Evolutionary conservation across 2,113 vertebrate species (phyloP).

Genomic region (Hydrolagus affinis): DNA sequence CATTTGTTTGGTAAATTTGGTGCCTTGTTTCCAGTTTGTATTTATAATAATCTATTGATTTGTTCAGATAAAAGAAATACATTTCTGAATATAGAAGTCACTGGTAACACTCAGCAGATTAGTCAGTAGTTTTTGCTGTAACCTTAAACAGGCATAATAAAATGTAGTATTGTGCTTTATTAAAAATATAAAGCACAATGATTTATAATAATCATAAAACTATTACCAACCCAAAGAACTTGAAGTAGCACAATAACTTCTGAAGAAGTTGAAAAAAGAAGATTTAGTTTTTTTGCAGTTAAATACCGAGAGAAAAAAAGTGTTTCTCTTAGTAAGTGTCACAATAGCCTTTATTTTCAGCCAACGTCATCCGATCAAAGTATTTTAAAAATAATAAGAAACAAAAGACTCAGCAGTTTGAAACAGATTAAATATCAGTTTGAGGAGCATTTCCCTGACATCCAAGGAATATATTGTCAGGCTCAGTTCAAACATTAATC

Average conservation of each 20-base stretch:
- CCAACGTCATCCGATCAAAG: not conserved
- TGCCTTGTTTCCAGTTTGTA: not conserved
- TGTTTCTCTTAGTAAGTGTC: not conserved
- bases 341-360: not conserved
- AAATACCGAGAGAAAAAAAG: too few species aligned
- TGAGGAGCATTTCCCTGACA: slow-evolving; percentile 38
- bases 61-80: not conserved
- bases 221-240: not conserved
- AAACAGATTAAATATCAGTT: slow-evolving; percentile 33
- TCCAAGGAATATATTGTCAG: slow-evolving; percentile 40
- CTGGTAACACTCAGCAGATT: too few species aligned
- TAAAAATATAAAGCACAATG: not conserved
- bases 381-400: slow-evolving; percentile 4
- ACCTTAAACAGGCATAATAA: not conserved
- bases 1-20: not conserved
- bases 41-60: slow-evolving; percentile 7
- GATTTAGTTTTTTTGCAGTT: not conserved
- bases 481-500: slow-evolving; percentile 54
- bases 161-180: slow-evolving; percentile 14
- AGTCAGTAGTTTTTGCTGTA: not conserved
- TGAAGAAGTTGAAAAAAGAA: too few species aligned
- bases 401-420: slow-evolving; percentile 32
- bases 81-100: not conserved
- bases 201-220: not conserved
- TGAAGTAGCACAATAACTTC: not conserved